Evolutionary conservation across 2,888 invertebrate genomes (phyloP).

Genomic region (Ennomos quercinarius): DNA sequence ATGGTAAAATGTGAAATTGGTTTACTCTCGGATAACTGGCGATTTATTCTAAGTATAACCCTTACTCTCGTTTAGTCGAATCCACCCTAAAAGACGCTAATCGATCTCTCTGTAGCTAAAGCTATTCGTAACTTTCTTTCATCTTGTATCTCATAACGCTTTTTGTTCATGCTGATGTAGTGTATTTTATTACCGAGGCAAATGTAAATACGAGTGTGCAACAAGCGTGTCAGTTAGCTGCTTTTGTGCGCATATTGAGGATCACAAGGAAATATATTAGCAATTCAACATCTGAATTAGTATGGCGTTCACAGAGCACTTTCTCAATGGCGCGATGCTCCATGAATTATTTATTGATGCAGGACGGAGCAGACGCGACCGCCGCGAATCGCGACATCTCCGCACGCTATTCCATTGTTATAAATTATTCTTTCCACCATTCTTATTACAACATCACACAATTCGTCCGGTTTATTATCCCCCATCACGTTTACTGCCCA

Average conservation of each 20-base stretch:
- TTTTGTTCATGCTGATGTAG: constrained; percentile 13
- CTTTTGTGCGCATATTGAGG: constrained; percentile 41
- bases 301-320: constrained; percentile 82
- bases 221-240: constrained; percentile 18
- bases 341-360: constrained; percentile 84
- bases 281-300: constrained; percentile 75
- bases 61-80: no score
- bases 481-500: constrained; percentile 52
- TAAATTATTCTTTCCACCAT: constrained; percentile 67
- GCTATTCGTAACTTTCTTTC: neutral
- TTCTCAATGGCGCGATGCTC: constrained; percentile 81
- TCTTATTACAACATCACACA: constrained; percentile 61
- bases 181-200: constrained; percentile 22
- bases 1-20: no score
- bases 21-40: no score
- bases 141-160: neutral
- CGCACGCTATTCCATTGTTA: constrained; percentile 69
- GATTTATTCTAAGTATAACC: no score
- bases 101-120: neutral
- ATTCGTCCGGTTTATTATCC: constrained; percentile 52
- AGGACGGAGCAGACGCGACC: constrained; percentile 56
- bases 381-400: constrained; percentile 52
- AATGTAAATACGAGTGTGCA: constrained; percentile 31
- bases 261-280: constrained; percentile 63
- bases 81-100: no score